A percentile compares a stretch with the other conserved stretches of the same genome.
These are phyloP conservation scores for Hecatera dysodea DNA, from an alignment of 2,888 invertebrate genomes.

Conservation along the genomic window DNA sequence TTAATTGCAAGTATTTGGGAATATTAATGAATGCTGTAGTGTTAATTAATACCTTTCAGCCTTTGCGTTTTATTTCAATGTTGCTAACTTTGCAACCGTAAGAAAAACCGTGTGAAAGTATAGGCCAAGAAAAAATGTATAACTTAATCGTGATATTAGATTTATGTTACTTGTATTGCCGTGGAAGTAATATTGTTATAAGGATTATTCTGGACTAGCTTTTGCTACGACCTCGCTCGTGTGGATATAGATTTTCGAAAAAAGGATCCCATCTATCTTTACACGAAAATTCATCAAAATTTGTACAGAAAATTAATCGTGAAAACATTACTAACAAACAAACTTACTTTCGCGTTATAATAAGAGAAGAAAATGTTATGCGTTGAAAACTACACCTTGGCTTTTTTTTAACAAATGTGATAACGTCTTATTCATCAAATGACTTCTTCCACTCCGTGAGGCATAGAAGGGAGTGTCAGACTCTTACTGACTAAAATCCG, in stretches of 20 bases:
- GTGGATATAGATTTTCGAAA: no score
- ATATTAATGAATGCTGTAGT: conserved; percentile 14
- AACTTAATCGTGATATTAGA: neutral
- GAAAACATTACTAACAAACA: no score
- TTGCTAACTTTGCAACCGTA: neutral
- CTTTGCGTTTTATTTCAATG: neutral
- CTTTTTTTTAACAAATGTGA: no score
- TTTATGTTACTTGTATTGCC: neutral
- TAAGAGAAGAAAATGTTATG: neutral
- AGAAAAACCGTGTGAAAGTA: neutral
- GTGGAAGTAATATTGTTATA: neutral
- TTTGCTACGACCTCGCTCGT: no score
- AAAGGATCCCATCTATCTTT: no score
- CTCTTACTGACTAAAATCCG: no score
- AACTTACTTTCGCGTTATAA: no score
- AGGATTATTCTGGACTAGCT: neutral
- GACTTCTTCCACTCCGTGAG: no score
- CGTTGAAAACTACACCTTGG: neutral
- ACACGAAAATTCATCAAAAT: no score
- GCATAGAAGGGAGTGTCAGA: no score
- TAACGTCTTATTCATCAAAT: no score
- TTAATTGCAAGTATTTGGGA: conserved; percentile 29
- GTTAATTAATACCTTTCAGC: neutral
- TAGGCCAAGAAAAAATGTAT: neutral
- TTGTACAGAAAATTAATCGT: no score